Percentiles rank a stretch among this genome's conserved stretches.
phyloP scores from a whole-genome alignment of 2,888 invertebrate genomes.

The Aphidoletes aphidimyza region DNA sequence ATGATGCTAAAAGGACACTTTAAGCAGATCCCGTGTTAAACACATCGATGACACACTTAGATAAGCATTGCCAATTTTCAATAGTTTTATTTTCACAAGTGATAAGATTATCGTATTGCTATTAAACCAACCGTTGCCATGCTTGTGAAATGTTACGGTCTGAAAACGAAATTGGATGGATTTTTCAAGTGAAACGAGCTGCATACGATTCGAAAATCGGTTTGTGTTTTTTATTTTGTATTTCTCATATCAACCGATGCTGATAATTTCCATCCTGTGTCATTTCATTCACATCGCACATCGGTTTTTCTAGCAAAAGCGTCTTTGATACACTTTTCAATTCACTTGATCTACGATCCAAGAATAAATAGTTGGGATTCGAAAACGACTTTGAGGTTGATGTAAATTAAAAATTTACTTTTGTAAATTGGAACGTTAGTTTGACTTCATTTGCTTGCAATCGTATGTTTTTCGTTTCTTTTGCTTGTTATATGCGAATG shows the following conservation, averaged over 20 bases:
- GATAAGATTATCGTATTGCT: constrained; percentile 18
- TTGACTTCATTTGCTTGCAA: constrained; percentile 2
- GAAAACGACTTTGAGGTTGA: neutral
- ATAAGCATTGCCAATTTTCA: constrained; percentile 38
- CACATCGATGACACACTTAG: constrained; percentile 19
- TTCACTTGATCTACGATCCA: neutral
- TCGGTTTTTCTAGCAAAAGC: too few species aligned
- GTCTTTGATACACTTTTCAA: neutral
- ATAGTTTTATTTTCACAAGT: constrained; percentile 30
- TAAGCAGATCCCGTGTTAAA: neutral
- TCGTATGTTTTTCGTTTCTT: neutral
- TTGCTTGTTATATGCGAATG: too few species aligned
- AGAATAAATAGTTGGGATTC: neutral
- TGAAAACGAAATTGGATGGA: too few species aligned
- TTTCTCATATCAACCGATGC: too few species aligned
- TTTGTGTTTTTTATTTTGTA: too few species aligned
- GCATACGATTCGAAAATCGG: too few species aligned
- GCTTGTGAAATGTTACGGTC: too few species aligned
- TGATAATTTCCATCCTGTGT: too few species aligned
- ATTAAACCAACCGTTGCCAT: neutral
- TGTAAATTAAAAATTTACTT: neutral
- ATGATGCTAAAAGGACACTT: neutral
- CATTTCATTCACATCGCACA: too few species aligned
- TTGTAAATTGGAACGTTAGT: neutral
- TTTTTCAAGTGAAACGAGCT: too few species aligned